A percentile compares a stretch with the other conserved stretches of the same genome.
These are phyloP conservation scores for Conger conger DNA, from an alignment of 2,113 vertebrate species.

Conservation along the genomic window DNA sequence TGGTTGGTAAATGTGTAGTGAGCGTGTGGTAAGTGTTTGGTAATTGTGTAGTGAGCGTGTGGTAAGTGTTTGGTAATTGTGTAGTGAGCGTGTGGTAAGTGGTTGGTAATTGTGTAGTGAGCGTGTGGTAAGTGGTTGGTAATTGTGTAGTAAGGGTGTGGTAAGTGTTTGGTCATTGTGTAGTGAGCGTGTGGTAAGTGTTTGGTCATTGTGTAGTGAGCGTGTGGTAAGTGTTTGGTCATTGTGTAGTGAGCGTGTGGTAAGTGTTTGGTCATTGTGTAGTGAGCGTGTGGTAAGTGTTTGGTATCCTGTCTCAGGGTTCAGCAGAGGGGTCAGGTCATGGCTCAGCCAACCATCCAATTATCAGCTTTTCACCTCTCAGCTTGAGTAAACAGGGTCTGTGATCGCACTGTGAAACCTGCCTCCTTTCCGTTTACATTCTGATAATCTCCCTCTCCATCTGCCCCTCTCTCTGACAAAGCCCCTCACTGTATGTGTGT, in stretches of 20 bases:
- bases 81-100: too few species aligned
- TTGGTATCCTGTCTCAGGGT: background rate
- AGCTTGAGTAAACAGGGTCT: background rate
- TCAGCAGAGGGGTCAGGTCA: background rate
- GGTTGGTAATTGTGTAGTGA: too few species aligned
- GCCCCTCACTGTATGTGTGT: too few species aligned
- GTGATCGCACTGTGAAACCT: background rate
- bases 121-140: background rate
- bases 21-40: too few species aligned
- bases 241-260: too few species aligned
- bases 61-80: background rate
- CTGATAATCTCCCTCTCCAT: background rate
- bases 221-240: too few species aligned
- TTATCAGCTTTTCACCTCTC: slow-evolving; percentile 17
- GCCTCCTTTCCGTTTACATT: background rate
- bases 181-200: background rate
- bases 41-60: background rate
- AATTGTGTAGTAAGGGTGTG: too few species aligned
- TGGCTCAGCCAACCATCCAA: background rate
- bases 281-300: background rate
- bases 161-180: too few species aligned
- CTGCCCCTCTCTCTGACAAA: background rate
- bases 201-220: too few species aligned
- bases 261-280: too few species aligned
- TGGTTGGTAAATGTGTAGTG: too few species aligned